Base-by-base conservation (phyloP, 1,140 invertebrate species). In the Ceratina japonica region DNA sequence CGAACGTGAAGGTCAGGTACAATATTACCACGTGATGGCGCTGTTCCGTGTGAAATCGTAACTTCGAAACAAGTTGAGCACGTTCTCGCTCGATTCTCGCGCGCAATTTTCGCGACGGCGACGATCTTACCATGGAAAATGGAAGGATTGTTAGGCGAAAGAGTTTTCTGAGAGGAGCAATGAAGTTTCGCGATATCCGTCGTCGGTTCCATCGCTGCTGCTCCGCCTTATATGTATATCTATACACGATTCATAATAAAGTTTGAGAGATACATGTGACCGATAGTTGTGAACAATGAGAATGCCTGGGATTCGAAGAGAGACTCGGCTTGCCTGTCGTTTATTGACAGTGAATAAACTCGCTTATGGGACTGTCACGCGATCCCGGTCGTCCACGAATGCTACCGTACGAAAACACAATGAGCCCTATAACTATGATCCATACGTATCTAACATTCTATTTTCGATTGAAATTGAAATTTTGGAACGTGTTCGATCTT, bases 1-100 rank as follows among this genome's bases (percentile, higher is more conserved):
- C 59, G 70, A 56, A 64, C 83, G 69, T 81, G 86, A 87, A 87
- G 86, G 86, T 86, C 85, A 86, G 54, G 52, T 59, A 24, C 24
- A 62, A 31, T 59, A 31, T 72, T 61, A 72, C 79, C 85, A 65
- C 71, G 52, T 52, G 85, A 82, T 86, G 84, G 85, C 85, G 84
- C 81, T 80, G 80, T 75, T 83, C 54, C n/a, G 64, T 51, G 58
- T 61, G 51, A 65, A 81, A 71, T n/a, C 49, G 27, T 59, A 65
- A 61, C 70, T 69, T 44, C 31, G 37, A 62, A 78, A 59, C 15
- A 20, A 31, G 10, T 18, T n/a, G 24, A 74, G 44, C 76, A 79
- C 61, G 70, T 79, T 78, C n/a, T 22, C 49, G 49, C 31, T 44
- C 8, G 13, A 64, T 78, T 78, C 75, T 78, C 68, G 75, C 75